phyloP scores from a whole-genome alignment of 2,888 invertebrate genomes.

The Capitulum mitella region DNA sequence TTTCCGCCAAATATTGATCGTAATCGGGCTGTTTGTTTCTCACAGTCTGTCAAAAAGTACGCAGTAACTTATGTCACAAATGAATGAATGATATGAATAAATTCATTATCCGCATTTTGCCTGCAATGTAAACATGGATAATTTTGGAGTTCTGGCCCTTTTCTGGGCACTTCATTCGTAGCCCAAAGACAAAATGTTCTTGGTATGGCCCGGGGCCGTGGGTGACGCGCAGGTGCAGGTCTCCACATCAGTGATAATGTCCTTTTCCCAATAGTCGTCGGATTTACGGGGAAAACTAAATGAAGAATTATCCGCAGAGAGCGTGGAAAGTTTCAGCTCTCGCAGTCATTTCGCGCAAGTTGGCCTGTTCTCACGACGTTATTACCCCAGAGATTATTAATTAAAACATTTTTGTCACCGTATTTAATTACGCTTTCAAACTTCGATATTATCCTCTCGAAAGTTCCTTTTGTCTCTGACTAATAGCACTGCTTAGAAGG shows the following conservation, averaged over 20 bases:
- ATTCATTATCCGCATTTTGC: too few species aligned
- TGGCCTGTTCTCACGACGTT: conserved; percentile 19
- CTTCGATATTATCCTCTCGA: conserved; percentile 17
- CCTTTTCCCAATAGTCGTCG: not conserved
- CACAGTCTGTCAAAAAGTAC: too few species aligned
- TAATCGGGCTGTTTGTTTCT: too few species aligned
- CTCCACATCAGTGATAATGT: not conserved
- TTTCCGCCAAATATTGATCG: too few species aligned
- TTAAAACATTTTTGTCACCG: conserved; percentile 25
- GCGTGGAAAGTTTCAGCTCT: not conserved
- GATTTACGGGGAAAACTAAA: conserved; percentile 5
- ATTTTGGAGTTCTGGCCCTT: too few species aligned
- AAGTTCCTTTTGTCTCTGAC: conserved; percentile 24
- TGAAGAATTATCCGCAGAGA: conserved; percentile 10
- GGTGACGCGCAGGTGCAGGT: too few species aligned
- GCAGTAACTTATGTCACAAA: too few species aligned
- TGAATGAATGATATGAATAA: too few species aligned
- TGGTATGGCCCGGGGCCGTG: too few species aligned
- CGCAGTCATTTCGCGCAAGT: conserved; percentile 1
- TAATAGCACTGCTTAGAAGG: conserved; percentile 19
- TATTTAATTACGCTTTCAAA: conserved; percentile 24
- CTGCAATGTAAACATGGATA: too few species aligned
- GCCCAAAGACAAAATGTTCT: too few species aligned
- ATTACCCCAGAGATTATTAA: conserved; percentile 23
- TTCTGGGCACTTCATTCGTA: too few species aligned